Base-by-base conservation (phyloP, 2,113 vertebrate species). In the Peromyscus californicus region DNA sequence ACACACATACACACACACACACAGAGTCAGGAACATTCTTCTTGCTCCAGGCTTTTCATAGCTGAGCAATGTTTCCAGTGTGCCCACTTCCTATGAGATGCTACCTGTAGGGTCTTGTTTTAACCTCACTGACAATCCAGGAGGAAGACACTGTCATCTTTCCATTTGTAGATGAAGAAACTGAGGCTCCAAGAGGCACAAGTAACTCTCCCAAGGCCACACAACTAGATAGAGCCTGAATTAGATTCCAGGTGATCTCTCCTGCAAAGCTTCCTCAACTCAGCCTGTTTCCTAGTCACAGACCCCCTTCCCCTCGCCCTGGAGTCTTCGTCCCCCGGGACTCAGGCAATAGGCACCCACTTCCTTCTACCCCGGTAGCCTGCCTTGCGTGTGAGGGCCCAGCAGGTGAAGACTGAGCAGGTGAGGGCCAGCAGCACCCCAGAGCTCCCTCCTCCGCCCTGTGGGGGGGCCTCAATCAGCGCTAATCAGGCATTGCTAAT, bases 401-500 rank as follows among this genome's bases (percentile, higher is more conserved):
- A 72, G 51, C 11, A 13, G 45, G 31, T 33, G 3, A 45, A 59
- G 86, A 72, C 54, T 5, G 2, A 59, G 92, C 9, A 4, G 69
- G 26, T 33, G 29, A 85, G 70, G 79, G 26, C 59, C 87, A 67
- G 89, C 51, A 54, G 69, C 24, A 61, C 42, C 86, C 78, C 36
- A 65, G 24, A 72, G 97, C 92, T 86, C 96, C 88, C 7, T 39
- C 70, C 96, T 98, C 94, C 0, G 7, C 87, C 7, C 91, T 0
- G 2, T 54, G 7, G 88, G 78, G 93, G 93, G 80, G 16, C 59
- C 0, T 86, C 93, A 98, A 98, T 99, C 98, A 98, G 97, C 0
- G 1, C 96, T 98, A 98, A 98, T 98, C 98, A 98, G 97, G 87
- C 36, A 1, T 7, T 0, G 85, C 67, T 98, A 98, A 98, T 98